Conservation (phyloP, 2,113 vertebrate species). For the Grammomys surdaster region DNA sequence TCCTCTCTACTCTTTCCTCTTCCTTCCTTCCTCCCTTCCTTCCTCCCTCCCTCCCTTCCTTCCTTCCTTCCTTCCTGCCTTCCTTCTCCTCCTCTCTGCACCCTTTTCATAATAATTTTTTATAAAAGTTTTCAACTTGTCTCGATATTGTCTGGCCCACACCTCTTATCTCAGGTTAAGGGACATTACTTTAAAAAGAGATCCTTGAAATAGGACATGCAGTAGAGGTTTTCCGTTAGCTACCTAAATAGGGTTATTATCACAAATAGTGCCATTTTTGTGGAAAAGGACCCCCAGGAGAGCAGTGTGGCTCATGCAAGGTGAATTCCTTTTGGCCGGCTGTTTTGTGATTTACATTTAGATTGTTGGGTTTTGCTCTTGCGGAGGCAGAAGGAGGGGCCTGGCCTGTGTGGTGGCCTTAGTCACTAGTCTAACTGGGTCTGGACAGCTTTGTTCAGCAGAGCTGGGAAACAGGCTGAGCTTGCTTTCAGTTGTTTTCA, state of each 20-base stretch:
- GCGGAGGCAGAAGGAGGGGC: slow-evolving; percentile 46
- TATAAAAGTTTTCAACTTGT: not conserved
- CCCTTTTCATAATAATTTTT: not conserved
- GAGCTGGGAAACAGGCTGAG: slow-evolving; percentile 73
- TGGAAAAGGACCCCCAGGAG: slow-evolving; percentile 49
- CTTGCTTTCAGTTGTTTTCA: slow-evolving; percentile 64
- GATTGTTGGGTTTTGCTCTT: slow-evolving; percentile 82
- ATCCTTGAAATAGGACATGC: not conserved
- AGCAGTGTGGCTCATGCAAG: not conserved
- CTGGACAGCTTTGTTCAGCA: slow-evolving; percentile 72
- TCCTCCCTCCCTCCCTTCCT: too few species aligned
- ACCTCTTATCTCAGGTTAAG: not conserved
- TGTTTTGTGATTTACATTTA: slow-evolving; percentile 85
- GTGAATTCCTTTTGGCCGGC: slow-evolving; percentile 66
- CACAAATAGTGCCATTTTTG: slow-evolving; percentile 67
- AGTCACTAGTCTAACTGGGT: slow-evolving; percentile 35
- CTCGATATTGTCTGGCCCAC: not conserved
- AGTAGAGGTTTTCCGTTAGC: slow-evolving; percentile 22
- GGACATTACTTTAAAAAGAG: not conserved
- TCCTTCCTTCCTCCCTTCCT: too few species aligned
- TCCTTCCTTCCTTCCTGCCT: too few species aligned
- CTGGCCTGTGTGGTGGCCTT: slow-evolving; percentile 35
- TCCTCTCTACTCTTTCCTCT: not conserved
- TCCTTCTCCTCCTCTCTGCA: not conserved
- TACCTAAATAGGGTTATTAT: slow-evolving; percentile 74